These are phyloP conservation scores for Stigmatopora argus DNA, from an alignment of 2,113 vertebrate genomes.

Conservation along the genomic window DNA sequence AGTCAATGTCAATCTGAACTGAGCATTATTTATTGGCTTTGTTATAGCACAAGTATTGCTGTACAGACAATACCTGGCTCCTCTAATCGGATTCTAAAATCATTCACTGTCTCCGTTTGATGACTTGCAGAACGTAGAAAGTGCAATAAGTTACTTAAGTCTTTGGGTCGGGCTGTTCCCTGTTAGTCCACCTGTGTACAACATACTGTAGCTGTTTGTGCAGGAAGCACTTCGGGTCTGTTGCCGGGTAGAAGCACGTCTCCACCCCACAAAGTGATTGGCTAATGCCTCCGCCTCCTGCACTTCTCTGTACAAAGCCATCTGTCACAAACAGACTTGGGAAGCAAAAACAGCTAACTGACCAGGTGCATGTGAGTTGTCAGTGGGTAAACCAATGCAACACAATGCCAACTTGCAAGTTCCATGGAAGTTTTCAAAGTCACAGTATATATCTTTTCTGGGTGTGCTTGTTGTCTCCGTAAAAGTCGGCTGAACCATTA, in stretches of 20 bases:
- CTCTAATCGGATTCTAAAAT: slow-evolving; percentile 1
- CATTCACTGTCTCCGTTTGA: background rate
- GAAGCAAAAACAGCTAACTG: slow-evolving; percentile 39
- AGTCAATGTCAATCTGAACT: background rate
- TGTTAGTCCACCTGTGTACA: slow-evolving; percentile 49
- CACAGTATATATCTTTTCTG: background rate
- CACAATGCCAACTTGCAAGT: slow-evolving; percentile 17
- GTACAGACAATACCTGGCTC: background rate
- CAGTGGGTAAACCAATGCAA: slow-evolving; percentile 16
- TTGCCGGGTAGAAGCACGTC: slow-evolving; percentile 65
- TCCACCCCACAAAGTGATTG: slow-evolving; percentile 67
- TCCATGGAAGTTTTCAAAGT: background rate
- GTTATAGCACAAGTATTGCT: background rate
- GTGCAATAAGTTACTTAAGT: slow-evolving; percentile 10
- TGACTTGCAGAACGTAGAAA: slow-evolving; percentile 1
- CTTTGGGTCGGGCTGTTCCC: slow-evolving; percentile 22
- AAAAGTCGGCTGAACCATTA: slow-evolving; percentile 1
- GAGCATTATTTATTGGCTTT: background rate
- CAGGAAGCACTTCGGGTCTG: slow-evolving; percentile 41
- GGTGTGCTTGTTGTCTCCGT: background rate
- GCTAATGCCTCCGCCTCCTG: slow-evolving; percentile 43
- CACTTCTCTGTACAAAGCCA: slow-evolving; percentile 37
- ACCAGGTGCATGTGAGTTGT: slow-evolving; percentile 50
- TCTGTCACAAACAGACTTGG: slow-evolving; percentile 42
- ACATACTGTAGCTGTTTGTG: slow-evolving; percentile 31